A percentile compares a stretch with the other conserved stretches of the same genome.
Evolutionary conservation across 2,113 vertebrate genomes (phyloP).

Genomic region (Pelmatolapia mariae): DNA sequence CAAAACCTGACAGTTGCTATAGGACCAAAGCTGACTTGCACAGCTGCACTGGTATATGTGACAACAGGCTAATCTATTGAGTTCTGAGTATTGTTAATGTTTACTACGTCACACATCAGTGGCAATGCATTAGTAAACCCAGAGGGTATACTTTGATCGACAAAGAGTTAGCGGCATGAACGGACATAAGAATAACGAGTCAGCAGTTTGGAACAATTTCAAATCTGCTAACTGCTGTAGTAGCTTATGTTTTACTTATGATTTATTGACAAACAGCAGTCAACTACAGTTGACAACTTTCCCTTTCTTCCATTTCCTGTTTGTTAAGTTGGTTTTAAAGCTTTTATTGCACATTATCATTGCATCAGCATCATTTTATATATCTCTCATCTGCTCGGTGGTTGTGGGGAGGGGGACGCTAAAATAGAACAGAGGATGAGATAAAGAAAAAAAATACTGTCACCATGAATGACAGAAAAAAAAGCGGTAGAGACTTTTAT

Average conservation of each 20-base stretch:
- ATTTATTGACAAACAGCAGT: neutral
- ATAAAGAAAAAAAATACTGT: neutral
- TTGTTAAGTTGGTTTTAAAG: neutral
- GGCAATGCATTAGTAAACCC: neutral
- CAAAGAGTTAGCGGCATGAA: neutral
- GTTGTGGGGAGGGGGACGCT: neutral
- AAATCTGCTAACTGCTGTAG: neutral
- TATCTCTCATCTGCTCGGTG: neutral
- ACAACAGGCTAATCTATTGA: neutral
- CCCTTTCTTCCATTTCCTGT: neutral
- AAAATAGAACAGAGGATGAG: neutral
- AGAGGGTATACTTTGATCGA: neutral
- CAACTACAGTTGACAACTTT: neutral
- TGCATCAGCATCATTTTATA: neutral
- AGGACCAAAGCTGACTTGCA: neutral
- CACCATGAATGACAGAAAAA: neutral
- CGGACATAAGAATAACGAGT: neutral
- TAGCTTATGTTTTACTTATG: neutral
- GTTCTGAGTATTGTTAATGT: neutral
- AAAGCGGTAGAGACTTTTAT: neutral
- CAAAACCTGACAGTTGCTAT: neutral
- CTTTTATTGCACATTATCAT: neutral
- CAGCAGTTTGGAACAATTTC: neutral
- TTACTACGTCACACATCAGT: neutral
- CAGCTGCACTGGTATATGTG: neutral